Evolutionary conservation across 2,797 vertebrate species (phyloP), one percentile per base, ranked within the genome.

Genomic region (Neopelma chrysocephalum): DNA sequence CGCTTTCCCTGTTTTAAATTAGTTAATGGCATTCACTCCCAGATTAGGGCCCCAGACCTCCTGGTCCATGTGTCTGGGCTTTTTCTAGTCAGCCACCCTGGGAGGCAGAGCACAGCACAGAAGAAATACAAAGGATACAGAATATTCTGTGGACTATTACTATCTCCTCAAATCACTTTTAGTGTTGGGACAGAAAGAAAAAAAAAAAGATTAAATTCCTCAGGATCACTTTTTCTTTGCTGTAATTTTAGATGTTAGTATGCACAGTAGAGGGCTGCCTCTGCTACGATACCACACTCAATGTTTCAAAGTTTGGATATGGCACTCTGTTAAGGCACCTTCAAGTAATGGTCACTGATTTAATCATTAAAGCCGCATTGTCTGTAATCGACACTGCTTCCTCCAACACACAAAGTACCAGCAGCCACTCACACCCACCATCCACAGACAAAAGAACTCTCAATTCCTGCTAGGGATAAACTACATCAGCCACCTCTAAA

Each of bases 401-500:
- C 80, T 83, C 86, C 80, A 95, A 72, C 73, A 96, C 62, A 58
- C 72, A 54, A 58, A 61, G 56, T 20, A 92, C 56, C 42, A 93
- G 87, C 93, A 96, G 87, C 86, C 92, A 93, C 93, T 90, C 89
- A 79, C 88, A 90, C 79, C 78, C 73, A 12, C 90, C 84, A 80
- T 87, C 84, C 96, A 92, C 79, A 82, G 82, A 87, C 85, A 83
- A 66, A 91, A 91, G 81, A 84, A 73, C 22, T 91, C 89, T 29
- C 22, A 7, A 38, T 42, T 27, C 53, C 72, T 50, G 57, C 66
- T 64, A 94, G 82, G 88, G 80, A 94, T 92, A 93, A 94, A 94
- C 75, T 89, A 94, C 89, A 92, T 34, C 75, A 97, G 92, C 57
- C 95, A 91, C 90, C 96, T 96, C 91, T 69, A 27, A 97, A 97